Conservation (phyloP, 1,140 invertebrate genomes). For the Acyrthosiphon pisum region DNA sequence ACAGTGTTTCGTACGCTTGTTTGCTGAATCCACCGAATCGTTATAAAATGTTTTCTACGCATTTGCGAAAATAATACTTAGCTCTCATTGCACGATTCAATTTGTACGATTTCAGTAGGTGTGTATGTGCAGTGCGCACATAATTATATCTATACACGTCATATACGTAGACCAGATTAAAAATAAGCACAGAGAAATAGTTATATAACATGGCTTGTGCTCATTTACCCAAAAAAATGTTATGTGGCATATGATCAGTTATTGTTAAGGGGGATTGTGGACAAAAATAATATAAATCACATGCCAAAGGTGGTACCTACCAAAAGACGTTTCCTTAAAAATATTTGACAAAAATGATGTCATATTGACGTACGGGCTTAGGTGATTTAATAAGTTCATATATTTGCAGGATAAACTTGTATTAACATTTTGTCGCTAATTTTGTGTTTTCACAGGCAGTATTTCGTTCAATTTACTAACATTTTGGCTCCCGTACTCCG, state of each 20-base stretch:
- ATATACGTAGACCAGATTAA: not conserved
- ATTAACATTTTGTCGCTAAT: not conserved
- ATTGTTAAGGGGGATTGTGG: not conserved
- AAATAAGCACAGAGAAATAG: not conserved
- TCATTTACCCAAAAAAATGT: not conserved
- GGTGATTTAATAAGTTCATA: not conserved
- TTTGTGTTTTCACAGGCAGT: not conserved
- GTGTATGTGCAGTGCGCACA: not conserved
- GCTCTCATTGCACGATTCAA: not conserved
- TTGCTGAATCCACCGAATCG: not conserved
- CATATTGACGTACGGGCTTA: too few species aligned
- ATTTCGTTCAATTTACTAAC: conserved; percentile 22
- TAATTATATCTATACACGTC: not conserved
- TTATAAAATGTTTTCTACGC: not conserved
- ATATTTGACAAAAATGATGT: too few species aligned
- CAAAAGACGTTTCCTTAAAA: too few species aligned
- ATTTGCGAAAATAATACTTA: not conserved
- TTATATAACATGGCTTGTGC: not conserved
- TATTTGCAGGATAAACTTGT: not conserved
- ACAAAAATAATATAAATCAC: not conserved
- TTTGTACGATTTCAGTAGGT: not conserved
- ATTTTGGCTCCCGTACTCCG: conserved; percentile 23
- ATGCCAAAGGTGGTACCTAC: too few species aligned
- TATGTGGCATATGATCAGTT: not conserved
- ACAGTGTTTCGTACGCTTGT: not conserved